phyloP scores from a whole-genome alignment of 2,797 vertebrate genomes.

The Macropodus opercularis region DNA sequence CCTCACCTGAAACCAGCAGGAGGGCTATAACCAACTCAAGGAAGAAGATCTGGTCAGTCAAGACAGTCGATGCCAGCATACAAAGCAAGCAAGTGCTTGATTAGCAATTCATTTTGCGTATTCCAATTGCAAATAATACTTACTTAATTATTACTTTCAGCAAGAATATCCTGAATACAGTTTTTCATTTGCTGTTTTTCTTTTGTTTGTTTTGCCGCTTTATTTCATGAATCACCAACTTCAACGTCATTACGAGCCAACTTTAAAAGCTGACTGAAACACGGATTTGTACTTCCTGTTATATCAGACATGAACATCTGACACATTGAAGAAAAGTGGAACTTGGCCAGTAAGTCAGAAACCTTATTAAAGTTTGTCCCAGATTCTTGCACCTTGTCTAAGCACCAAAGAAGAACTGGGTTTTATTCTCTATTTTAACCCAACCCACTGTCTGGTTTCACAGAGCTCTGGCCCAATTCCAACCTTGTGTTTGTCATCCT shows the following conservation, averaged over 20 bases:
- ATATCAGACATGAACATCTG: not conserved
- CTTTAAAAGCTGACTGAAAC: not conserved
- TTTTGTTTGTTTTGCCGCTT: no score
- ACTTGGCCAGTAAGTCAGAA: not conserved
- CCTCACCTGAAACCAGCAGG: constrained; percentile 39
- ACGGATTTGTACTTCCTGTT: not conserved
- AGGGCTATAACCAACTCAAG: constrained; percentile 46
- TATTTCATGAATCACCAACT: no score
- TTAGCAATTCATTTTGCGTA: not conserved
- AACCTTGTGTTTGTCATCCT: not conserved
- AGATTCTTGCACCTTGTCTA: not conserved
- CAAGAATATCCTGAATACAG: no score
- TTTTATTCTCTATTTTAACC: not conserved
- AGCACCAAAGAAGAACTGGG: not conserved
- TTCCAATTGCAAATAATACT: constrained; percentile 6
- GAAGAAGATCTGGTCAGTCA: constrained; percentile 43
- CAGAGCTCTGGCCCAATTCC: no score
- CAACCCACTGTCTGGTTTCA: not conserved
- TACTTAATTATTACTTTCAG: no score
- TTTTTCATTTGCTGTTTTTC: no score
- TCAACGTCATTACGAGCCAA: not conserved
- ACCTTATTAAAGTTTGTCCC: not conserved
- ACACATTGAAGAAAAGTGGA: not conserved
- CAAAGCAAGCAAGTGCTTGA: constrained; percentile 9
- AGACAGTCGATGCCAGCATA: constrained; percentile 41